Conservation (phyloP, 2,113 vertebrate species). For the Pandion haliaetus region DNA sequence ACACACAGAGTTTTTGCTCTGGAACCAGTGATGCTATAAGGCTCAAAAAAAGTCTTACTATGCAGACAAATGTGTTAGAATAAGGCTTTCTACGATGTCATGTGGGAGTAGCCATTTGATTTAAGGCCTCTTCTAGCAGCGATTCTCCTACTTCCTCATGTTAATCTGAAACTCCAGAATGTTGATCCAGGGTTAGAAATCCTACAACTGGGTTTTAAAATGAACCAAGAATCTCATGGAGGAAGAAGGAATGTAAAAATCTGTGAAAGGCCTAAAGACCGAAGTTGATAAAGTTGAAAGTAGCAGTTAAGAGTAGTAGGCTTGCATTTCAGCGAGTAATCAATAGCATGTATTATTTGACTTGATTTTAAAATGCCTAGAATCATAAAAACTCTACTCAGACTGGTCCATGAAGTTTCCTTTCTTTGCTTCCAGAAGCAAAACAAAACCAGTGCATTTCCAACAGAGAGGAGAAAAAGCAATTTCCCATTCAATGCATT, state of each 20-base stretch:
- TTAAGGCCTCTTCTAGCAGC: neutral
- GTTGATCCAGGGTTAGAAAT: neutral
- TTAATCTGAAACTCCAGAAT: neutral
- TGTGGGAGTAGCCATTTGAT: rapidly evolving
- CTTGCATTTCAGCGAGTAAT: neutral
- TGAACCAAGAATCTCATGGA: neutral
- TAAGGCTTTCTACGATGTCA: neutral
- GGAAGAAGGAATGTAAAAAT: neutral
- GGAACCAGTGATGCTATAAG: neutral
- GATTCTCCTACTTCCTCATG: neutral
- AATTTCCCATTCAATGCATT: neutral
- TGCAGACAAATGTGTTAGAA: neutral
- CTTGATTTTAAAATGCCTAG: neutral
- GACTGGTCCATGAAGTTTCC: neutral
- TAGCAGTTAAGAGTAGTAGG: rapidly evolving
- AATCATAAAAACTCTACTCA: neutral
- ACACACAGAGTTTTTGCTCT: neutral
- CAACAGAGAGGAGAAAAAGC: neutral
- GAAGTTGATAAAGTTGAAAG: neutral
- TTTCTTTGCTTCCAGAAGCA: neutral
- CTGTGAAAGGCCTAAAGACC: neutral
- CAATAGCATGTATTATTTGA: neutral
- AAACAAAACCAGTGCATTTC: neutral
- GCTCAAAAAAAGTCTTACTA: neutral
- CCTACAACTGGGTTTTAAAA: neutral